A percentile compares a stretch with the other conserved stretches of the same genome.
These are phyloP conservation scores for Hedychridium roseum DNA, from an alignment of 2,888 invertebrate genomes.

Conservation along the genomic window DNA sequence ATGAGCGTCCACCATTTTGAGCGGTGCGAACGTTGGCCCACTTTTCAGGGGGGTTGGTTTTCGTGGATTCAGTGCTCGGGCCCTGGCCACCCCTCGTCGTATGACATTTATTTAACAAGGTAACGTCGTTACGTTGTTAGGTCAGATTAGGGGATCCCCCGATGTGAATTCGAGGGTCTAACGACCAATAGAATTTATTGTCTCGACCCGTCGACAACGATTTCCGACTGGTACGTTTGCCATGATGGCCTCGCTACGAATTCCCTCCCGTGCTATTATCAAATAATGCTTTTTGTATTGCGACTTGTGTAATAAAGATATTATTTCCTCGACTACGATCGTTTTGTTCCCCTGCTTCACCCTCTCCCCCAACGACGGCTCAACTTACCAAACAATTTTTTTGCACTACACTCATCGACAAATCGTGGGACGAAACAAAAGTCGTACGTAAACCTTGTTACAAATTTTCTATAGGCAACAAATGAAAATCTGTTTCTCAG, in stretches of 20 bases:
- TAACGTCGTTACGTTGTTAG: slow-evolving; percentile 56
- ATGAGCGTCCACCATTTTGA: slow-evolving; percentile 51
- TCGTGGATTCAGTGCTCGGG: slow-evolving; percentile 32
- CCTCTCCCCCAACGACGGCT: too few species aligned
- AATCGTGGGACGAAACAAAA: too few species aligned
- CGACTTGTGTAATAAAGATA: too few species aligned
- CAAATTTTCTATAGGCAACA: too few species aligned
- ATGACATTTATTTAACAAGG: slow-evolving; percentile 59
- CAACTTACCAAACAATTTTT: too few species aligned
- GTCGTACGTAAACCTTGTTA: too few species aligned
- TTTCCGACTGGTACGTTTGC: slow-evolving; percentile 32
- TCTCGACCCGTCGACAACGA: slow-evolving; percentile 39
- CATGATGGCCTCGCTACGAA: slow-evolving; percentile 29
- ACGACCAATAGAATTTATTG: slow-evolving; percentile 56
- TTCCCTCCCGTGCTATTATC: too few species aligned
- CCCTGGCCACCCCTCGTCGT: slow-evolving; percentile 43
- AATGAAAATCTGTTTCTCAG: too few species aligned
- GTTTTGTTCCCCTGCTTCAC: too few species aligned
- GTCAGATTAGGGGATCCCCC: slow-evolving; percentile 53
- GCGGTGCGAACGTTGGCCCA: slow-evolving; percentile 47
- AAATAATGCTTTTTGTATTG: too few species aligned
- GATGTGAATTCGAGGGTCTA: slow-evolving; percentile 43
- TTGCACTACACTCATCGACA: too few species aligned
- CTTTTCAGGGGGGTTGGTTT: slow-evolving; percentile 53
- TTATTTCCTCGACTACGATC: too few species aligned